Evolutionary conservation across 2,113 vertebrate genomes (phyloP).

Genomic region (Puffinus mauretanicus): DNA sequence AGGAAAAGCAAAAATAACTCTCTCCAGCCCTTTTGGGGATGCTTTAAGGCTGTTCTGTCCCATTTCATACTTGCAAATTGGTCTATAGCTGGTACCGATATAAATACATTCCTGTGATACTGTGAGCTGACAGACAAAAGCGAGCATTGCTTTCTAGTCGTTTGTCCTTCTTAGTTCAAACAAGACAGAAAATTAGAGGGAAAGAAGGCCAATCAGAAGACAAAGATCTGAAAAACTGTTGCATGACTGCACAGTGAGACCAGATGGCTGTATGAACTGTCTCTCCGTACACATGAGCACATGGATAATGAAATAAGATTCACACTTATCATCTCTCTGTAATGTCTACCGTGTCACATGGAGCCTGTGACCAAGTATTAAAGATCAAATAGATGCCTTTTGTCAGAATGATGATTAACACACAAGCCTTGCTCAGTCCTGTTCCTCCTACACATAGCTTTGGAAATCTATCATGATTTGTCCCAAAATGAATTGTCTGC

Average conservation of each 20-base stretch:
- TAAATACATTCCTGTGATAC: neutral
- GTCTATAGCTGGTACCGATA: neutral
- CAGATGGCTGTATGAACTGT: constrained; percentile 52
- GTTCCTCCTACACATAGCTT: constrained; percentile 19
- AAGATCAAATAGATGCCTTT: constrained; percentile 19
- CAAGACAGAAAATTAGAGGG: constrained; percentile 49
- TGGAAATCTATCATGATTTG: constrained; percentile 18
- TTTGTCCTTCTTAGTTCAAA: constrained; percentile 46
- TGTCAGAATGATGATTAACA: constrained; percentile 51
- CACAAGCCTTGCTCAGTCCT: constrained; percentile 2
- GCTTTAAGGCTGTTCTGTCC: neutral
- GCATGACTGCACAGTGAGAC: constrained; percentile 36
- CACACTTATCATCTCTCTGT: constrained; percentile 29
- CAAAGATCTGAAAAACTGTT: constrained; percentile 55
- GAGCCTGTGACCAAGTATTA: constrained; percentile 10
- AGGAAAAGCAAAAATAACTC: neutral
- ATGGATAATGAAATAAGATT: constrained; percentile 42
- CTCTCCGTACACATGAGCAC: constrained; percentile 2
- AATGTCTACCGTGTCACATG: constrained; percentile 36
- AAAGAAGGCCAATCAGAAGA: constrained; percentile 31
- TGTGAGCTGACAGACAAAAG: neutral
- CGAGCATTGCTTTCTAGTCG: neutral
- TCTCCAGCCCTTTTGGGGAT: neutral
- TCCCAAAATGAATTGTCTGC: constrained; percentile 38
- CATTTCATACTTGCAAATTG: neutral